Percentiles rank a stretch among this genome's conserved stretches.
Conservation (phyloP, 2,113 vertebrate genomes). For the Pluvianellus socialis region DNA sequence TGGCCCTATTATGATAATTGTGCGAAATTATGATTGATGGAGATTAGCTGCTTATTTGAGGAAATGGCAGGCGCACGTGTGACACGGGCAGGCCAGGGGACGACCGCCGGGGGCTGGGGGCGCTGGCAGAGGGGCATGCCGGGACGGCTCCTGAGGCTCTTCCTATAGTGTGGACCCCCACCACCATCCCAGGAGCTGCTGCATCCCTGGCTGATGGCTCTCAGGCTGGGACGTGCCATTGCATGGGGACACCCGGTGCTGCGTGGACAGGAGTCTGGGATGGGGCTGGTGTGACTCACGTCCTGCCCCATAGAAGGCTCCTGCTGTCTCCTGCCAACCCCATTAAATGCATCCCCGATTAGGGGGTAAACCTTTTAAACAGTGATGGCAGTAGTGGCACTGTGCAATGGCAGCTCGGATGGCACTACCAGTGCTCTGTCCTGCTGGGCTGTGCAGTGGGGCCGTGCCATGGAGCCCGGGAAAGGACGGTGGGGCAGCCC, state of each 20-base stretch:
- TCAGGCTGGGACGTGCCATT: not conserved
- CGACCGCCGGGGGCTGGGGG: not conserved
- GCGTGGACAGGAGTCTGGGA: not conserved
- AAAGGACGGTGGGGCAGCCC: not conserved
- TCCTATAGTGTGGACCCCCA: accelerated
- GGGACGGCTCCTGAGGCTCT: not conserved
- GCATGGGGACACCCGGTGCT: accelerated
- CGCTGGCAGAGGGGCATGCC: accelerated
- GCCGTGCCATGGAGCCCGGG: not conserved
- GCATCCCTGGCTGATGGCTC: accelerated
- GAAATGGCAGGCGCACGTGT: conserved; percentile 21
- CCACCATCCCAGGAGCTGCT: not conserved
- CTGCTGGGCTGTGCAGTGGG: not conserved
- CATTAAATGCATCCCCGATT: not conserved
- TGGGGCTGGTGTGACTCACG: accelerated
- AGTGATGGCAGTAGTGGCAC: not conserved
- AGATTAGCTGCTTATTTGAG: conserved; percentile 51
- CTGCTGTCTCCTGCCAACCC: not conserved
- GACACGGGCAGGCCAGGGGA: not conserved
- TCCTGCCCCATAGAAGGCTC: not conserved
- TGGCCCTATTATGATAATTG: conserved; percentile 63
- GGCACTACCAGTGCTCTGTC: accelerated
- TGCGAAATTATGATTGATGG: conserved; percentile 55
- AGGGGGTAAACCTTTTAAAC: not conserved
- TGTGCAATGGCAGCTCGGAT: accelerated